phyloP scores from a whole-genome alignment of 2,113 vertebrate species.

The Lagopus muta region DNA sequence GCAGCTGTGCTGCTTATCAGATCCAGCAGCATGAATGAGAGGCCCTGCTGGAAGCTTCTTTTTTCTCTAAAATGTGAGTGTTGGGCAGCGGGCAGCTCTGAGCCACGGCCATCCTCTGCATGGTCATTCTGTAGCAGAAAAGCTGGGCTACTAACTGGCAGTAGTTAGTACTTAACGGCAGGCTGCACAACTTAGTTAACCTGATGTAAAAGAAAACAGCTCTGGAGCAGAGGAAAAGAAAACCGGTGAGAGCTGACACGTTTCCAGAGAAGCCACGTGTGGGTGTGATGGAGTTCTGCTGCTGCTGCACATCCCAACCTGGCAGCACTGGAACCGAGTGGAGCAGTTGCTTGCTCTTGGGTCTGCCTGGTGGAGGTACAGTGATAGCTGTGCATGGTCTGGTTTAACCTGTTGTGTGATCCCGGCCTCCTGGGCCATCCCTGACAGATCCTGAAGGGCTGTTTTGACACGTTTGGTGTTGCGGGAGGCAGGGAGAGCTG shows the following conservation, averaged over 20 bases:
- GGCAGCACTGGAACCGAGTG: neutral
- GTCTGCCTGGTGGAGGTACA: neutral
- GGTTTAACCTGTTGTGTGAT: neutral
- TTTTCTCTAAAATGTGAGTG: accelerated
- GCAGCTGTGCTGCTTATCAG: neutral
- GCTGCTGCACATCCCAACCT: too few species aligned
- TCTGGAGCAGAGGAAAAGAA: neutral
- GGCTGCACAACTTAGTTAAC: neutral
- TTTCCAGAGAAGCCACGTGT: neutral
- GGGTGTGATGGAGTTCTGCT: neutral
- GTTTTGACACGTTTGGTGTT: neutral
- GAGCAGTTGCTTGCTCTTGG: neutral
- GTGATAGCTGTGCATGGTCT: neutral
- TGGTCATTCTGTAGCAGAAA: neutral
- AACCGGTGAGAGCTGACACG: neutral
- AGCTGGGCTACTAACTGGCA: too few species aligned
- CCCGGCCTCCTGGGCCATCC: neutral
- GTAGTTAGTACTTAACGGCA: too few species aligned
- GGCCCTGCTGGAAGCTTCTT: neutral
- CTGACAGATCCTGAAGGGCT: neutral
- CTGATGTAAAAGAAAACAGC: neutral
- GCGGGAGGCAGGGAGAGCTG: neutral
- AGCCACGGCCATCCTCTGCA: neutral
- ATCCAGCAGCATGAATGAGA: accelerated
- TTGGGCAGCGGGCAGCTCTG: neutral